These are phyloP conservation scores for Muschampia plurimacula DNA, from an alignment of 2,888 invertebrate species.

Conservation along the genomic window DNA sequence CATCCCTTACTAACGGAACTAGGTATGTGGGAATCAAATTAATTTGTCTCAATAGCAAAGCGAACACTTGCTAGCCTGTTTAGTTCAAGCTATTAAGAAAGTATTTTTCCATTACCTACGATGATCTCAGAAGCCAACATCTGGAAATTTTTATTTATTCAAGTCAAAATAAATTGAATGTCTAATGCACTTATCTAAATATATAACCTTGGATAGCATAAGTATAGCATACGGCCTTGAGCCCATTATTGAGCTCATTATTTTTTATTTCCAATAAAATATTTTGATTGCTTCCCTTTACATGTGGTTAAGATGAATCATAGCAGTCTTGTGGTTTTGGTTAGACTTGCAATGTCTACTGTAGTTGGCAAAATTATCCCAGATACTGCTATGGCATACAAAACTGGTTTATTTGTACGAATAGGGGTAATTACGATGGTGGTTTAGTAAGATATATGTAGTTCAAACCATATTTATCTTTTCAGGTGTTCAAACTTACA, in stretches of 20 bases:
- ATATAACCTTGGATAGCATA: slow-evolving; percentile 38
- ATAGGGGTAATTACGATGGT: too few relatives aligned
- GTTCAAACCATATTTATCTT: too few relatives aligned
- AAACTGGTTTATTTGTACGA: too few relatives aligned
- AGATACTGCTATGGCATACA: neutral
- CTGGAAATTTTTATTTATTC: slow-evolving; percentile 53
- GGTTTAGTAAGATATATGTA: too few relatives aligned
- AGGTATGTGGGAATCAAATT: too few relatives aligned
- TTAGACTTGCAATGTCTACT: neutral
- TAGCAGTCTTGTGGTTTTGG: neutral
- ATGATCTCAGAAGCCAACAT: slow-evolving; percentile 50
- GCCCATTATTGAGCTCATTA: slow-evolving; percentile 68
- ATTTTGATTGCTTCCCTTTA: slow-evolving; percentile 60
- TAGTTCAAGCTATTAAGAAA: neutral
- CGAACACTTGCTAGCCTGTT: neutral
- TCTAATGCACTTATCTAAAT: slow-evolving; percentile 38
- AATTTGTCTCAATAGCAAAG: neutral
- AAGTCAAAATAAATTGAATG: slow-evolving; percentile 57
- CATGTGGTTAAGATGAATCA: slow-evolving; percentile 66
- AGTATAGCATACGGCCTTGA: slow-evolving; percentile 61
- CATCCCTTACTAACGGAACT: too few relatives aligned
- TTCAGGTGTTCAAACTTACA: too few relatives aligned
- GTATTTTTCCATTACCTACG: slow-evolving; percentile 21
- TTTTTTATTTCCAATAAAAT: slow-evolving; percentile 65
- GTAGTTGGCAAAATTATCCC: neutral